Evolutionary conservation across 2,797 vertebrate genomes (phyloP), one percentile per base, ranked within the genome.

Genomic region (Strix occidentalis): DNA sequence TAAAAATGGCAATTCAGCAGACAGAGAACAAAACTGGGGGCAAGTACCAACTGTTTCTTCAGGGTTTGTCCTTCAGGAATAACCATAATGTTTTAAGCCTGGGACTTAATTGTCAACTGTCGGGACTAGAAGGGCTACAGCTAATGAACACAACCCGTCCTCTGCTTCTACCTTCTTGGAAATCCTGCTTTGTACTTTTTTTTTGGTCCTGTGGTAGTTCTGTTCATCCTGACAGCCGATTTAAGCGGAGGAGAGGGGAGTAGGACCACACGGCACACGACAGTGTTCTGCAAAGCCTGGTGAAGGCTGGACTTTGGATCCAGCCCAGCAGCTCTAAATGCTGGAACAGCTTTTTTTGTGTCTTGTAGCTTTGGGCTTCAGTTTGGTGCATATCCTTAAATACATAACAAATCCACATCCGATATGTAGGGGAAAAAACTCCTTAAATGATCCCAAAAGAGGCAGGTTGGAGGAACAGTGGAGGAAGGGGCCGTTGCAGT

Each of bases 351-450:
- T 48, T 69, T 64, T 60, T 54, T 28, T 41, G 39, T 51, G 33
- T 58, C 28, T 16, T 28, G 15, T 48, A 25, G 65, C 19, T 45
- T 37, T 54, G 64, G 39, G 21, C 21, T 87, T 65, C 23, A 31
- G 23, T 33, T 58, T 33, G 45, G 20, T 35, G 35, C 15, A 2
- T 43, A 5, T 50, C 64, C 37, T 35, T 39, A 56, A 69, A 41
- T n/a, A 20, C 3, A 1, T 31, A 31, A 39, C 3, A 33, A 46
- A 71, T 35, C 5, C 1, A 1, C n/a, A 21, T 24, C 18, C 26
- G 13, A 28, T 50, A 7, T 26, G 26, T 16, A 25, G 37, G 17
- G 35, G 33, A 37, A 33, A 35, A 65, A 64, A 31, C 25, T 13
- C 23, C n/a, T 24, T 18, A 28, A 28, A 41, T 2, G 24, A 39